Evolutionary conservation across 2,113 vertebrate genomes (phyloP), one percentile per base, ranked within the genome.

Genomic region (Gulo gulo): DNA sequence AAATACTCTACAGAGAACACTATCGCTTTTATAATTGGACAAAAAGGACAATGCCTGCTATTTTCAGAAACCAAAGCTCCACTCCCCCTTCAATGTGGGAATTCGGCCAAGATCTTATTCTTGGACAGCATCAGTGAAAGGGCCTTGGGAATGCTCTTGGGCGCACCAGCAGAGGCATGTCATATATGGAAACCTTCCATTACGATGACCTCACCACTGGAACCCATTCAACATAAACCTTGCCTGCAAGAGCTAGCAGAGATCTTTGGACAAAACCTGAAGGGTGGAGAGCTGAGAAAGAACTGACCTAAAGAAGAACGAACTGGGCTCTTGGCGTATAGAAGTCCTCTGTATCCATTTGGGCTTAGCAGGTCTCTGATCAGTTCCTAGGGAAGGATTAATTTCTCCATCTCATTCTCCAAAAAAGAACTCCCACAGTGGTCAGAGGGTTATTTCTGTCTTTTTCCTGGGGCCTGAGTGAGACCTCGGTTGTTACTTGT

Each of bases 141-240:
- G 86, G 90, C 76, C 78, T 95, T 76, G 50, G 67, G 95, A 97
- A 95, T 36, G 59, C 81, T 95, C 71, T 34, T 39, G 42, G 87
- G 88, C 18, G 2, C 85, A 94, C 90, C 92, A 29, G 76, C 83
- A 83, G 81, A 47, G 14, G 36, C 76, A 18, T 97, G 97, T 98
- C 98, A 91, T 98, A 97, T 97, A 96, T 97, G 98, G 98, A 98
- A 97, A 88, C 97, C 93, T 94, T 98, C 97, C 97, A 92, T 31
- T 88, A 97, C 0, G 0, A 36, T 98, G 98, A 98, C 93, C 95
- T 98, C 98, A 97, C 71, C 57, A 0, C 61, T 98, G 98, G 98
- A 93, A 0, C 23, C 1, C 0, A 23, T 80, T 97, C 98, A 98
- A 83, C 92, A 88, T 94, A 96, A 95, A 95, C 93, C 88, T 42